A percentile compares a stretch with the other conserved stretches of the same genome.
Conservation (phyloP, 2,888 invertebrate species). For the Ormyrus rosae region DNA sequence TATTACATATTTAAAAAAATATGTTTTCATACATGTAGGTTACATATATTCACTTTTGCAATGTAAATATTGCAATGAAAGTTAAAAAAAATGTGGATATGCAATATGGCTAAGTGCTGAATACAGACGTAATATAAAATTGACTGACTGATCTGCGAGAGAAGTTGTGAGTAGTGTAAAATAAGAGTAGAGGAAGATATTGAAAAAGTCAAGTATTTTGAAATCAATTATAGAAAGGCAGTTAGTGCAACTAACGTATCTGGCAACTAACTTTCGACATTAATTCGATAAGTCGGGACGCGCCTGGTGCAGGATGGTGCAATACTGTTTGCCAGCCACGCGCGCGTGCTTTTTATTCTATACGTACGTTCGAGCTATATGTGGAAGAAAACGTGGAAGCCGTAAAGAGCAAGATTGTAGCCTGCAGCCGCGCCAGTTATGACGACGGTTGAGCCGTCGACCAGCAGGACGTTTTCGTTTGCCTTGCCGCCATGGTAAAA, state of each 20-base stretch:
- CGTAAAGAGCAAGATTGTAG: slow-evolving; percentile 48
- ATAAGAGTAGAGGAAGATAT: no score
- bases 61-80: no score
- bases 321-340: slow-evolving; percentile 38
- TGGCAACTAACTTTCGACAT: slow-evolving; percentile 38
- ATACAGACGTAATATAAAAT: no score
- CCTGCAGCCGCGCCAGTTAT: slow-evolving; percentile 18
- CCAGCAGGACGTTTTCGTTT: background rate
- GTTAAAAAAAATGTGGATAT: no score
- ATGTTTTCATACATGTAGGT: no score
- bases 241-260: background rate
- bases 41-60: no score
- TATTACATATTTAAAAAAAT: no score
- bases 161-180: no score
- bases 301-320: background rate
- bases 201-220: background rate
- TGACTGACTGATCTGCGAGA: no score
- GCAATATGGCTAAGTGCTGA: no score
- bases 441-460: slow-evolving; percentile 1
- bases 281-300: slow-evolving; percentile 37
- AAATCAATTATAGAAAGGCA: slow-evolving; percentile 24
- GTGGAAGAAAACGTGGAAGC: slow-evolving; percentile 41
- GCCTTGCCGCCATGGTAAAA: background rate
- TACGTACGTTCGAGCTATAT: slow-evolving; percentile 42
- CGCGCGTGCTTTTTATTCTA: slow-evolving; percentile 25